A percentile compares a stretch with the other conserved stretches of the same genome.
Evolutionary conservation across 1,140 invertebrate species (phyloP).

Genomic region (Tetragonula clypearis): DNA sequence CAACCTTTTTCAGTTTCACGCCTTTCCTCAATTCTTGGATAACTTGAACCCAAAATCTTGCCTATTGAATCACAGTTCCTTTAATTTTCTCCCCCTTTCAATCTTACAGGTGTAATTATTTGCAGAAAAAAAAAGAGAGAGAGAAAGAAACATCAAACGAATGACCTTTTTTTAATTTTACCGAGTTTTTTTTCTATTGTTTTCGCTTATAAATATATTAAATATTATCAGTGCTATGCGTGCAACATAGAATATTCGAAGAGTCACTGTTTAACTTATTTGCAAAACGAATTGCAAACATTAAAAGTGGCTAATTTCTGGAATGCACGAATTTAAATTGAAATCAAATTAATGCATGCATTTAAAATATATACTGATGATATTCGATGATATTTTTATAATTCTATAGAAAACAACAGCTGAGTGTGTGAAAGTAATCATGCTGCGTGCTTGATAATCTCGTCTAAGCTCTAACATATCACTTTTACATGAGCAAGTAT

Average conservation of each 20-base stretch:
- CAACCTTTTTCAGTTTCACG: conserved; percentile 96
- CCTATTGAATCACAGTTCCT: conserved; percentile 82
- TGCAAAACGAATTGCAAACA: not conserved
- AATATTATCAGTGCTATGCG: not conserved
- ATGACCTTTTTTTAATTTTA: not conserved
- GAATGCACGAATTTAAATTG: not conserved
- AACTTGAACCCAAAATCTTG: conserved; percentile 98
- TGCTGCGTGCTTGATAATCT: conserved; percentile 37
- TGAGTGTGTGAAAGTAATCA: not conserved
- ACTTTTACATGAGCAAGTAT: conserved; percentile 35
- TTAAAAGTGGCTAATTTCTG: not conserved
- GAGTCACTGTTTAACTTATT: not conserved
- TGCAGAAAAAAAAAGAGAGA: no score
- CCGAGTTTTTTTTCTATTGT: not conserved
- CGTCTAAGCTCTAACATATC: not conserved
- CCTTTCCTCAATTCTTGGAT: conserved; percentile 92
- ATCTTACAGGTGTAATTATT: not conserved
- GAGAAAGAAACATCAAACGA: not conserved
- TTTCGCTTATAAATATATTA: not conserved
- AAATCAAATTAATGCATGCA: not conserved
- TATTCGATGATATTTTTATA: not conserved
- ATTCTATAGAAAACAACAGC: not conserved
- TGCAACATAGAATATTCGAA: not conserved
- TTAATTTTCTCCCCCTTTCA: not conserved
- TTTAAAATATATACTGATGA: not conserved